These are phyloP conservation scores for Ophiodon elongatus DNA, from an alignment of 2,113 vertebrate genomes.

Conservation along the genomic window DNA sequence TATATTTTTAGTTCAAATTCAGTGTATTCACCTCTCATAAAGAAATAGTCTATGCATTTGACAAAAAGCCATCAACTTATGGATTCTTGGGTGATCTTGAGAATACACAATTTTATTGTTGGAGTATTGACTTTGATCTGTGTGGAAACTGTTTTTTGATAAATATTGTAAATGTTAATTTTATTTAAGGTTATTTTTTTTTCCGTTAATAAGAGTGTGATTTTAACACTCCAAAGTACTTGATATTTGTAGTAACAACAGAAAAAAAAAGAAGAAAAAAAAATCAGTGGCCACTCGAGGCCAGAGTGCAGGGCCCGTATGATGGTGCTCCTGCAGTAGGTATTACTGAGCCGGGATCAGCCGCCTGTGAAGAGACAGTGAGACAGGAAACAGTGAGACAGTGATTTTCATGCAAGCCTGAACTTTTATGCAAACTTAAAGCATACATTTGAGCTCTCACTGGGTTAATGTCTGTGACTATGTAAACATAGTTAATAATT, in stretches of 20 bases:
- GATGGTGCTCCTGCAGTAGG: conserved; percentile 1
- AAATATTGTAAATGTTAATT: conserved; percentile 61
- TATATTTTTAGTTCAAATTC: conserved; percentile 64
- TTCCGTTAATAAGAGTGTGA: conserved; percentile 50
- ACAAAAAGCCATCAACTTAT: conserved; percentile 72
- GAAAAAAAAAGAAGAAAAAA: conserved; percentile 6
- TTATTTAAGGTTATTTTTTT: conserved; percentile 67
- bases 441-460: conserved; percentile 29
- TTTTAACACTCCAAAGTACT: conserved; percentile 60
- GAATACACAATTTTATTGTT: conserved; percentile 60
- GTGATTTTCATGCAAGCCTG: conserved; percentile 36
- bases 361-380: conserved; percentile 4
- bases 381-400: conserved; percentile 9
- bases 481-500: conserved; percentile 51
- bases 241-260: conserved; percentile 70
- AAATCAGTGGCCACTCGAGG: conserved; percentile 13
- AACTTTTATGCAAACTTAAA: conserved; percentile 45
- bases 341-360: background rate
- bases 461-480: conserved; percentile 52
- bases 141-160: conserved; percentile 42
- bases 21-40: conserved; percentile 57
- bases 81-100: conserved; percentile 54
- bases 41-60: conserved; percentile 69
- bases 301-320: conserved; percentile 8
- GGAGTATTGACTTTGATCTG: conserved; percentile 51